These are phyloP conservation scores for Papilio aristodemus DNA, from an alignment of 1,140 invertebrate species.

Conservation along the genomic window DNA sequence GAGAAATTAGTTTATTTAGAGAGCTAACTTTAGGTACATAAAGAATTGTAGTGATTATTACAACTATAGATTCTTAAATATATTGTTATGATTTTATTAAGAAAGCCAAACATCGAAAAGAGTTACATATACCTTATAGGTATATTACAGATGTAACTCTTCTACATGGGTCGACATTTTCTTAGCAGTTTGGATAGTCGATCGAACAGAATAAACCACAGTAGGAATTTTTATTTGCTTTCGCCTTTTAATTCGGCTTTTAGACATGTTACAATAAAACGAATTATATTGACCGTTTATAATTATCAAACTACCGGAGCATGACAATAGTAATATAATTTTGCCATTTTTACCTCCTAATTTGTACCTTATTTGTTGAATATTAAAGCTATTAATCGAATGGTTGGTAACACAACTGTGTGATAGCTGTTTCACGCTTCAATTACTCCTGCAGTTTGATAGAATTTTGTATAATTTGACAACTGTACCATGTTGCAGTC, in stretches of 20 bases:
- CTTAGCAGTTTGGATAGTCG: no score
- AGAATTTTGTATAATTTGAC: constrained; percentile 18
- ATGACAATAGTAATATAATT: neutral
- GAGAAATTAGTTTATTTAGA: no score
- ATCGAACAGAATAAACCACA: neutral
- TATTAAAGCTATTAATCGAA: constrained; percentile 1
- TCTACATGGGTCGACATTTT: no score
- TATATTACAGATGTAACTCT: no score
- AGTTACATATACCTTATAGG: neutral
- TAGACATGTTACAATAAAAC: neutral
- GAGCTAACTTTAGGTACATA: no score
- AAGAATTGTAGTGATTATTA: no score
- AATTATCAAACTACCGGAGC: constrained; percentile 25
- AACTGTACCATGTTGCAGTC: neutral
- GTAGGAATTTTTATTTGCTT: neutral
- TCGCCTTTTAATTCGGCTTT: neutral
- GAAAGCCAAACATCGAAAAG: no score
- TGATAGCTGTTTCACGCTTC: constrained; percentile 30
- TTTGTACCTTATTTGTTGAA: constrained; percentile 3
- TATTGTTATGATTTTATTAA: no score
- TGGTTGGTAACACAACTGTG: neutral
- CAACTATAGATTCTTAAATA: no score
- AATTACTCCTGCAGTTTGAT: constrained; percentile 12
- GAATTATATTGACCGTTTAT: constrained; percentile 9
- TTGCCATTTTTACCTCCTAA: neutral